These are phyloP conservation scores for Speoplatyrhinus poulsoni DNA, from an alignment of 2,113 vertebrate species.

Conservation along the genomic window DNA sequence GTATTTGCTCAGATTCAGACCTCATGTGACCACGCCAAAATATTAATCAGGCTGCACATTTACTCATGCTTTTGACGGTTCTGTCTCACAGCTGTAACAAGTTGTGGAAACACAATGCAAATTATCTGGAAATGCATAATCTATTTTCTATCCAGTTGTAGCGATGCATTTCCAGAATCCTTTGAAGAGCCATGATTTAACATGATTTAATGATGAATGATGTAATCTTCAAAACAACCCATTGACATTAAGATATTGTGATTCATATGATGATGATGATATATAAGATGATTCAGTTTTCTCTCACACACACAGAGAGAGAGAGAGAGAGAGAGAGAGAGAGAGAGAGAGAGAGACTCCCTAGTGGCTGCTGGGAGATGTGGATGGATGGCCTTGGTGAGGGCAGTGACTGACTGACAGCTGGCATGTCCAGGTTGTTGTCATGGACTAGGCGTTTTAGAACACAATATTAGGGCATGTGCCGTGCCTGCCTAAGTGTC, in stretches of 20 bases:
- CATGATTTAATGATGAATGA: too few relatives aligned
- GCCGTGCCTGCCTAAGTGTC: background rate
- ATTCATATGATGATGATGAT: too few relatives aligned
- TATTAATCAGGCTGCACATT: slow-evolving; percentile 28
- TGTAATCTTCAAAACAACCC: background rate
- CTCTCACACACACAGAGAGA: too few relatives aligned
- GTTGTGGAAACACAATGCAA: slow-evolving; percentile 58
- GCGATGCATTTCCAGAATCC: slow-evolving; percentile 16
- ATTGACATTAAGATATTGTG: background rate
- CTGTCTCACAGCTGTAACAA: slow-evolving; percentile 60
- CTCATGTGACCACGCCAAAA: slow-evolving; percentile 27
- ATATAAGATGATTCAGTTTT: too few relatives aligned
- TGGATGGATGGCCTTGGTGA: background rate
- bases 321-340: slow-evolving; percentile 24
- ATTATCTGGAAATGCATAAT: slow-evolving; percentile 55
- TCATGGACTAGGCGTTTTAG: background rate
- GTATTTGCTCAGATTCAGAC: slow-evolving; percentile 12
- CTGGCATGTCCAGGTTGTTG: background rate
- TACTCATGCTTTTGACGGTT: slow-evolving; percentile 46
- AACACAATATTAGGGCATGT: too few relatives aligned
- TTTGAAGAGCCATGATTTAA: background rate
- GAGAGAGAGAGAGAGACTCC: slow-evolving; percentile 11
- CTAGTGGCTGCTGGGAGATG: slow-evolving; percentile 15
- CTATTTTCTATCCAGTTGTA: slow-evolving; percentile 7
- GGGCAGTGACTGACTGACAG: slow-evolving; percentile 2